Evolutionary conservation across 2,888 invertebrate genomes (phyloP).

Genomic region (Idaea dimidiata): DNA sequence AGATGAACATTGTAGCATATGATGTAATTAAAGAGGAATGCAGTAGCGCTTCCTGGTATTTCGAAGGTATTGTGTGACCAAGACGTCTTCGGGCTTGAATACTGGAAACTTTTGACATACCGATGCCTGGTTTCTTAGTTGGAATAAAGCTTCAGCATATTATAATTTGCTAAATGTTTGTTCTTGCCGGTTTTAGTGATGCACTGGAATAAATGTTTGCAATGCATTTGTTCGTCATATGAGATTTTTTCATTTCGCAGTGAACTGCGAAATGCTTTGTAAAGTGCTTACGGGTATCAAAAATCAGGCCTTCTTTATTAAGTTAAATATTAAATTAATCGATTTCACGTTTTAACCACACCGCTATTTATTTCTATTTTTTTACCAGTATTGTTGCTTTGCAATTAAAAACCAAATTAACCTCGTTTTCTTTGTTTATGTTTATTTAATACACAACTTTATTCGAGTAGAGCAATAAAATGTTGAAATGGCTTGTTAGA

Average conservation of each 20-base stretch:
- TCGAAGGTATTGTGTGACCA: not conserved
- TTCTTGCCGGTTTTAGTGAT: not conserved
- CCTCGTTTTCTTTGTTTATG: not conserved
- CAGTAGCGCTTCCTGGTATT: conserved; percentile 18
- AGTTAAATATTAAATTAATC: too few relatives aligned
- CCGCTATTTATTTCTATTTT: not conserved
- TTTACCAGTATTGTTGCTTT: not conserved
- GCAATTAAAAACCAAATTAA: not conserved
- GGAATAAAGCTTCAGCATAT: not conserved
- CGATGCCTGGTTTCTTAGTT: not conserved
- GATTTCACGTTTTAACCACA: too few relatives aligned
- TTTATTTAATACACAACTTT: not conserved
- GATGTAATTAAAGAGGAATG: conserved; percentile 23
- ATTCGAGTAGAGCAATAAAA: not conserved
- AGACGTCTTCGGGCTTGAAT: not conserved
- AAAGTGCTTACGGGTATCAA: too few relatives aligned
- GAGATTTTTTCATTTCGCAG: too few relatives aligned
- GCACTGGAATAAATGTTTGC: too few relatives aligned
- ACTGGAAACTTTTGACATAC: not conserved
- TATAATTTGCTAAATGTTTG: not conserved
- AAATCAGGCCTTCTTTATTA: too few relatives aligned
- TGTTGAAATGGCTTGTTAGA: not conserved
- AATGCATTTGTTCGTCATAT: too few relatives aligned
- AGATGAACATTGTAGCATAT: not conserved
- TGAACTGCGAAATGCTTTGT: too few relatives aligned